Evolutionary conservation across 2,113 vertebrate genomes (phyloP).

Genomic region (Myodes glareolus): DNA sequence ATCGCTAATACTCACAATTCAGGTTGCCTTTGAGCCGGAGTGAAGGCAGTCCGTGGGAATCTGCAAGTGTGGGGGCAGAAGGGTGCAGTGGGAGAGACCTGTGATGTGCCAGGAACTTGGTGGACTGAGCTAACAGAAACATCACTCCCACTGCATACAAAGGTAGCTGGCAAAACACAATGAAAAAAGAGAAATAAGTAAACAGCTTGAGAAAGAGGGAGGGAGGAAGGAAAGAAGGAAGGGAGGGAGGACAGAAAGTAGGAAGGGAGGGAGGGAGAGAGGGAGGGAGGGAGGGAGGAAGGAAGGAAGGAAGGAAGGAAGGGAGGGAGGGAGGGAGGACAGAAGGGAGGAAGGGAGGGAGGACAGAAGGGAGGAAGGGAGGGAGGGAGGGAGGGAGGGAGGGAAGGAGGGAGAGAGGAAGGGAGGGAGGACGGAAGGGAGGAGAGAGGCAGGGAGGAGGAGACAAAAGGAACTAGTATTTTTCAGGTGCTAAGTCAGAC

Average conservation of each 20-base stretch:
- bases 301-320: fast-evolving
- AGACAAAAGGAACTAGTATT: not conserved
- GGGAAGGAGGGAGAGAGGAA: too few species aligned
- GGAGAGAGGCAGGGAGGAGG: fast-evolving
- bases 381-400: fast-evolving
- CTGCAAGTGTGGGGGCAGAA: not conserved
- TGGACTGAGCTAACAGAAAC: not conserved
- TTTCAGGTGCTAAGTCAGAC: constrained; percentile 6
- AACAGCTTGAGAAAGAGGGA: not conserved
- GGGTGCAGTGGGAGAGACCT: not conserved
- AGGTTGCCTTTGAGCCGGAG: constrained; percentile 30
- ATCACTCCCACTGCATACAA: not conserved
- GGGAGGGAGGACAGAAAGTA: fast-evolving
- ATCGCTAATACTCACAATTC: not conserved
- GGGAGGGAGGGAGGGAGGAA: too few species aligned
- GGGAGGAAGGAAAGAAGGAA: not conserved
- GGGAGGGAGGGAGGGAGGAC: not conserved
- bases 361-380: not conserved
- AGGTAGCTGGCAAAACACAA: constrained; percentile 32
- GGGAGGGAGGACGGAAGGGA: too few species aligned
- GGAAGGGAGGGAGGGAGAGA: too few species aligned
- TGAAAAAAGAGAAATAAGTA: constrained; percentile 40
- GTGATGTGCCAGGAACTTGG: not conserved
- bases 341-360: not conserved
- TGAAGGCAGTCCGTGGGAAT: not conserved